phyloP scores from a whole-genome alignment of 2,888 invertebrate genomes.

The Antheraea assamensis region DNA sequence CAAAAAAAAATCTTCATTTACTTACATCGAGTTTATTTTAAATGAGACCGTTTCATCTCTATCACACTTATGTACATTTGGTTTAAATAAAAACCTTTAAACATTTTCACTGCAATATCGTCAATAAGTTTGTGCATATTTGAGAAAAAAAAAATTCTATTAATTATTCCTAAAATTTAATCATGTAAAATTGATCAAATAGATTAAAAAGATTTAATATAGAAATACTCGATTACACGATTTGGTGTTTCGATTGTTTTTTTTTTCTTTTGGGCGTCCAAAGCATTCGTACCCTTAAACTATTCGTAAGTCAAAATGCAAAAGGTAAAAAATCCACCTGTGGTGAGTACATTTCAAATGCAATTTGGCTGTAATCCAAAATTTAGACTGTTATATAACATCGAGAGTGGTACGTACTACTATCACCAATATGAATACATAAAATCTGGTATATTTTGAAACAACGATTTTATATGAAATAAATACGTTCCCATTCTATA shows the following conservation, averaged over 20 bases:
- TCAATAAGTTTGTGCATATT: slow-evolving; percentile 80
- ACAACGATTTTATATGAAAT: neutral
- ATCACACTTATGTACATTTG: slow-evolving; percentile 83
- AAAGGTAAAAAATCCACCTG: slow-evolving; percentile 56
- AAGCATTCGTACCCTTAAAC: slow-evolving; percentile 13
- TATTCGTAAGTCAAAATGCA: slow-evolving; percentile 53
- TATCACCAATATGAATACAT: neutral
- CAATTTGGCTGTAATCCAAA: slow-evolving; percentile 31
- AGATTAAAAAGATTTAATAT: slow-evolving; percentile 58
- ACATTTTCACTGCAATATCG: slow-evolving; percentile 71
- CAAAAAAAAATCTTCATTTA: slow-evolving; percentile 39
- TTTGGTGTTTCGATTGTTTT: slow-evolving; percentile 60
- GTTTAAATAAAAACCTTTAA: slow-evolving; percentile 80
- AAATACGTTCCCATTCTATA: neutral
- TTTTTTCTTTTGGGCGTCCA: slow-evolving; percentile 24
- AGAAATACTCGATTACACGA: slow-evolving; percentile 63
- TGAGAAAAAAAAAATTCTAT: slow-evolving; percentile 65
- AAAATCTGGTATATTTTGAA: neutral
- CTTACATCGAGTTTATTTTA: slow-evolving; percentile 81
- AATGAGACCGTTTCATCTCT: slow-evolving; percentile 82
- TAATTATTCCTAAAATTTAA: slow-evolving; percentile 54
- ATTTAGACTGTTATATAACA: neutral
- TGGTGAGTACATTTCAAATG: slow-evolving; percentile 51
- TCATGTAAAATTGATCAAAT: slow-evolving; percentile 69
- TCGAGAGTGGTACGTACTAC: neutral